Evolutionary conservation across 37 sponge, comb jelly and placozoan genomes (phyloP).

Genomic region (Sycon ciliatum): DNA sequence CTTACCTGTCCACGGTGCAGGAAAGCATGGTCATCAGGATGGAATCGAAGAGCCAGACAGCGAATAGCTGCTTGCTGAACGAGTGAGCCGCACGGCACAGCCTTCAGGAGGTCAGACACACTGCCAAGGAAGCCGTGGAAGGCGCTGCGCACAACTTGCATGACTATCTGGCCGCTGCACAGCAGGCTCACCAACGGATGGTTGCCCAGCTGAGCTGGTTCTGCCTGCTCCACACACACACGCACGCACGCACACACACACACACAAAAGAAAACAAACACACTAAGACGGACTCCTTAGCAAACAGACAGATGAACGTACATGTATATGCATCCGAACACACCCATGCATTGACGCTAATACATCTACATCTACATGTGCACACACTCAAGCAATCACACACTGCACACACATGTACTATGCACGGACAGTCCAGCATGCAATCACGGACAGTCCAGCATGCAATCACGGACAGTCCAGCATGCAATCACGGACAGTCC

Average conservation of each 20-base stretch:
- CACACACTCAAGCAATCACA: too few species aligned
- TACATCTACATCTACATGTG: too few species aligned
- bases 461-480: too few species aligned
- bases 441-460: too few species aligned
- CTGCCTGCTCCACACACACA: not conserved
- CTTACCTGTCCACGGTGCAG: too few species aligned
- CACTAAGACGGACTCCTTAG: not conserved
- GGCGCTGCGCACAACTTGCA: not conserved
- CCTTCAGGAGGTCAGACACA: constrained; percentile 48
- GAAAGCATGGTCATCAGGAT: constrained; percentile 84
- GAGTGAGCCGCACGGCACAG: constrained; percentile 70
- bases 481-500: too few species aligned
- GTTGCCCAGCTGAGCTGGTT: too few species aligned
- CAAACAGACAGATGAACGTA: not conserved
- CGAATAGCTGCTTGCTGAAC: constrained; percentile 80
- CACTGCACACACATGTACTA: too few species aligned
- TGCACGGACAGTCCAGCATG: too few species aligned
- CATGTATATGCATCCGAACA: not conserved
- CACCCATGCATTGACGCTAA: too few species aligned
- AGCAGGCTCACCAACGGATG: too few species aligned
- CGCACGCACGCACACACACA: constrained; percentile 2
- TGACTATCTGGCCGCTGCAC: not conserved
- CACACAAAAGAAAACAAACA: not conserved
- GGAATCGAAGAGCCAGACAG: constrained; percentile 83
- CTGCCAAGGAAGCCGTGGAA: constrained; percentile 67